Evolutionary conservation across 2,888 invertebrate genomes (phyloP).

Genomic region (Ashinkailepas kermadecensis): DNA sequence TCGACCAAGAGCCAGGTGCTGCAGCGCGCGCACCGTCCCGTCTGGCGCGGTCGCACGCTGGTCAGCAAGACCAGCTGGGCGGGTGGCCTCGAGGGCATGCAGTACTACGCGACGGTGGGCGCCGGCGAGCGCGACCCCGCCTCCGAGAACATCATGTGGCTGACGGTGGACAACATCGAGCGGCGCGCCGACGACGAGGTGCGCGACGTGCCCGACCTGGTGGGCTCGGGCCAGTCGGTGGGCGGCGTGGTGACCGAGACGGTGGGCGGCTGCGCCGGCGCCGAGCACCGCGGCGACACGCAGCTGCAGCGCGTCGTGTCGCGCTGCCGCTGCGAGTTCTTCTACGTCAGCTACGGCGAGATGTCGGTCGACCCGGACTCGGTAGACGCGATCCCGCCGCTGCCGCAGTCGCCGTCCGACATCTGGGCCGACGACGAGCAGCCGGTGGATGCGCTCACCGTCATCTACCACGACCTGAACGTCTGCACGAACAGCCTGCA

Average conservation of each 20-base stretch:
- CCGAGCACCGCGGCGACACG: slow-evolving; percentile 13
- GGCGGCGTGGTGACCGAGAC: slow-evolving; percentile 92
- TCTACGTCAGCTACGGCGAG: slow-evolving; percentile 89
- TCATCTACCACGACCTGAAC: slow-evolving; percentile 97
- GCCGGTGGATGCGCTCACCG: slow-evolving; percentile 91
- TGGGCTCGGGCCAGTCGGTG: slow-evolving; percentile 78
- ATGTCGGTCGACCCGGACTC: slow-evolving; percentile 8
- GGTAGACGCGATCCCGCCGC: slow-evolving; percentile 57
- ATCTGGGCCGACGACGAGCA: slow-evolving; percentile 74
- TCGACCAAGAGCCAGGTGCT: slow-evolving; percentile 92
- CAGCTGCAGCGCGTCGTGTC: slow-evolving; percentile 95
- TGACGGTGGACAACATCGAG: slow-evolving; percentile 87
- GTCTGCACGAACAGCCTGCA: slow-evolving; percentile 81
- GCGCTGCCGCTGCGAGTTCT: slow-evolving; percentile 95
- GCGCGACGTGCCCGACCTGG: slow-evolving; percentile 78
- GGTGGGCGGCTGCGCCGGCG: slow-evolving; percentile 57
- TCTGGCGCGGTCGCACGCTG: slow-evolving; percentile 75
- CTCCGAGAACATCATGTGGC: slow-evolving; percentile 88
- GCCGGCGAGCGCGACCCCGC: slow-evolving; percentile 56
- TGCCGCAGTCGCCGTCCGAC: slow-evolving; percentile 49
- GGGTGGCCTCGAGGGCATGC: slow-evolving; percentile 69
- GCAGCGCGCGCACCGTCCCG: slow-evolving; percentile 78
- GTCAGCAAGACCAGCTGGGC: slow-evolving; percentile 95
- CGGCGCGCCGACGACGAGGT: slow-evolving; percentile 58
- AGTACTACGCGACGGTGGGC: slow-evolving; percentile 97